Conservation (phyloP, 2,888 invertebrate species). For the Rosalia funebris region DNA sequence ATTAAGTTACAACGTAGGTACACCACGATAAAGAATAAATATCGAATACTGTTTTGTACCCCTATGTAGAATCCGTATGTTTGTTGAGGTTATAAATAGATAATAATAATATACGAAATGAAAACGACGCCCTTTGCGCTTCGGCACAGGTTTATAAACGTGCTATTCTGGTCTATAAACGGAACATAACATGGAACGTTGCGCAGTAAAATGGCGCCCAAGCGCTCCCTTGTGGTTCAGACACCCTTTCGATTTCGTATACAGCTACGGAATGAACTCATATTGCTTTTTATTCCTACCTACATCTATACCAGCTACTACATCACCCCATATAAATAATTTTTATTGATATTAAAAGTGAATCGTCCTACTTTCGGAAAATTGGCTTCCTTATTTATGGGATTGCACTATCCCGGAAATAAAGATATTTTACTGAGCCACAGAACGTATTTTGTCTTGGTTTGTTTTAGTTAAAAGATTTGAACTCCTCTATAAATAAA, state of each 20-base stretch:
- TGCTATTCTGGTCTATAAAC: slow-evolving; percentile 62
- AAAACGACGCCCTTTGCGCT: slow-evolving; percentile 62
- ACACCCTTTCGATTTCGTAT: slow-evolving; percentile 49
- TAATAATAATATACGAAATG: slow-evolving; percentile 62
- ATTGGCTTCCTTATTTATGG: slow-evolving; percentile 36
- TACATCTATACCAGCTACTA: slow-evolving; percentile 19
- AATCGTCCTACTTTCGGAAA: slow-evolving; percentile 37
- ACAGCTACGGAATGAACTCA: slow-evolving; percentile 39
- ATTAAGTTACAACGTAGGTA: no score
- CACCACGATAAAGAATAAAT: slow-evolving; percentile 7
- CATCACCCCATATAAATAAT: slow-evolving; percentile 37
- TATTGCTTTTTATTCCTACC: slow-evolving; percentile 32
- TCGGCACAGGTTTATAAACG: slow-evolving; percentile 62
- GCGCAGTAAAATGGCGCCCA: slow-evolving; percentile 58
- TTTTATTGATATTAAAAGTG: slow-evolving; percentile 38
- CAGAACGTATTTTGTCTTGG: no score
- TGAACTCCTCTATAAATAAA: no score
- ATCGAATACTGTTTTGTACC: slow-evolving; percentile 22
- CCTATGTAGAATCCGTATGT: slow-evolving; percentile 38
- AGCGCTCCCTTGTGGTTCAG: slow-evolving; percentile 55
- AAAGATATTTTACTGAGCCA: background rate
- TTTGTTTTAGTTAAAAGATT: no score
- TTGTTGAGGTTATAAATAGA: slow-evolving; percentile 51
- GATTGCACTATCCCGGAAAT: background rate
- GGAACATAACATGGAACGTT: slow-evolving; percentile 60